phyloP scores from a whole-genome alignment of 2,888 invertebrate genomes.

The Nephrotoma flavescens region DNA sequence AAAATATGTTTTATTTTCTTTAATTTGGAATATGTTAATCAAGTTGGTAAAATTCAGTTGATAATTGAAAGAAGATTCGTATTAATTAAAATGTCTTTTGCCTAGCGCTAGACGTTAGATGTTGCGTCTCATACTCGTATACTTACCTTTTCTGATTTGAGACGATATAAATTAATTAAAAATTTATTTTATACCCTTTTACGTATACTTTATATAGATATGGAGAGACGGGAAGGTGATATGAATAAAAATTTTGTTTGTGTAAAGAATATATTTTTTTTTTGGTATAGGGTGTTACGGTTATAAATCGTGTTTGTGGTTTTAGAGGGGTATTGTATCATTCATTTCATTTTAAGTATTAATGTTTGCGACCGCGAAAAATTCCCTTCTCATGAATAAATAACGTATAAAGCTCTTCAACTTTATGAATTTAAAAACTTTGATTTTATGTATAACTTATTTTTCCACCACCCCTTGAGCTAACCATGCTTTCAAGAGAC shows the following conservation, averaged over 20 bases:
- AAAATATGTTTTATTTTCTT: neutral
- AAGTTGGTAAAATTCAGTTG: neutral
- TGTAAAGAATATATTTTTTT: neutral
- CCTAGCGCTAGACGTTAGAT: neutral
- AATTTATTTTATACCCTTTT: neutral
- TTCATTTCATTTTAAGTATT: neutral
- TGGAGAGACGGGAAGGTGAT: neutral
- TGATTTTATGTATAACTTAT: neutral
- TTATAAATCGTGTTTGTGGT: neutral
- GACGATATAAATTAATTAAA: neutral
- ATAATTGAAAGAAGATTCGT: neutral
- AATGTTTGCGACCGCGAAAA: neutral
- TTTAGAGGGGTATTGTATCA: neutral
- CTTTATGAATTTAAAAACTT: neutral
- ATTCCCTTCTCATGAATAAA: neutral
- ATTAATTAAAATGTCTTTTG: neutral
- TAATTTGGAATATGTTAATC: neutral
- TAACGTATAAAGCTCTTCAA: neutral
- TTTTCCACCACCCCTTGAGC: neutral
- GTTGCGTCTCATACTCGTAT: neutral
- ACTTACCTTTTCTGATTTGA: neutral
- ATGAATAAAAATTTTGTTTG: neutral
- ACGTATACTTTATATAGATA: neutral
- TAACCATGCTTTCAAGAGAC: neutral
- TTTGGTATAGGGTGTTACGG: neutral